These are phyloP conservation scores for Tiphia femorata DNA, from an alignment of 2,888 invertebrate species.

Conservation along the genomic window DNA sequence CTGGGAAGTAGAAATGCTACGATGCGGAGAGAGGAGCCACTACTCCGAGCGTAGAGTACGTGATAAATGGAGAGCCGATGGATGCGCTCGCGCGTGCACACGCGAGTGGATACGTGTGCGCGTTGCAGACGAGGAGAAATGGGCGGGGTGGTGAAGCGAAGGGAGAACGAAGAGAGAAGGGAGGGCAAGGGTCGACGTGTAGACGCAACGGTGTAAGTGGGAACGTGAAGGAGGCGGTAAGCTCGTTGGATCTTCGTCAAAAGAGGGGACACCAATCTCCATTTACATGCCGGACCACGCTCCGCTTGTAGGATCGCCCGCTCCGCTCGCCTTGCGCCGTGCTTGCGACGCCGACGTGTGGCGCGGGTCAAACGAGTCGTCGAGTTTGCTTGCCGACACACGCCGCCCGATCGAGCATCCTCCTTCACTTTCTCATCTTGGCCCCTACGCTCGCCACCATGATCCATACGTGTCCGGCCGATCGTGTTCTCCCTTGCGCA, in stretches of 20 bases:
- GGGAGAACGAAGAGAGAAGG: too few species aligned
- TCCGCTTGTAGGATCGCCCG: constrained; percentile 1
- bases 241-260: constrained; percentile 32
- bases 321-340: constrained; percentile 7
- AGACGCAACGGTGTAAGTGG: too few species aligned
- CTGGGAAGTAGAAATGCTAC: constrained; percentile 23
- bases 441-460: constrained; percentile 1
- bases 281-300: constrained; percentile 37
- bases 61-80: constrained; percentile 32
- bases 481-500: constrained; percentile 21
- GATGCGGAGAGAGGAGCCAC: constrained; percentile 1
- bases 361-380: constrained; percentile 15
- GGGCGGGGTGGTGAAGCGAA: too few species aligned
- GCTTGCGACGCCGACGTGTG: neutral
- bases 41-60: constrained; percentile 8
- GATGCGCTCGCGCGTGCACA: constrained; percentile 5
- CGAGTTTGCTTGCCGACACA: constrained; percentile 13
- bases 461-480: constrained; percentile 17
- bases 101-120: neutral
- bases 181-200: too few species aligned
- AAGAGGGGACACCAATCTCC: constrained; percentile 42
- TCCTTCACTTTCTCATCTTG: neutral
- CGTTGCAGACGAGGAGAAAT: too few species aligned
- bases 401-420: constrained; percentile 2
- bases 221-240: neutral